Evolutionary conservation across 2,113 vertebrate genomes (phyloP).

Genomic region (Amphilophus citrinellus): DNA sequence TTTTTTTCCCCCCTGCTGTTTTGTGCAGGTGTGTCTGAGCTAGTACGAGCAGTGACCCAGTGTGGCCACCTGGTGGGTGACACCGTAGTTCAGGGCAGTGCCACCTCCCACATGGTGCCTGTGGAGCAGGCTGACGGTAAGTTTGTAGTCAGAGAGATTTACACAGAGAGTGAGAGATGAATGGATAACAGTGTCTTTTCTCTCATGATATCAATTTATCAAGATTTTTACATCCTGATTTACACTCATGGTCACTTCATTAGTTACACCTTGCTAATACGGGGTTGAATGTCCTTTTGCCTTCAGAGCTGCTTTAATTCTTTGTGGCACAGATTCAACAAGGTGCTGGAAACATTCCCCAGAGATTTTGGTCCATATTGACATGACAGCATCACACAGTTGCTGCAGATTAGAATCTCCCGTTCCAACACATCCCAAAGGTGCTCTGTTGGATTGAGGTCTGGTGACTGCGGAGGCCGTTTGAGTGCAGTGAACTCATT

Average conservation of each 20-base stretch:
- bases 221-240: background rate
- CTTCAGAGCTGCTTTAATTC: background rate
- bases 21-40: constrained; percentile 80
- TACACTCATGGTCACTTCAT: background rate
- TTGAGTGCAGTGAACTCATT: background rate
- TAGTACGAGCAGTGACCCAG: constrained; percentile 87
- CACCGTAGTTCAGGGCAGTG: constrained; percentile 89
- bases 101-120: constrained; percentile 89
- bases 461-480: background rate
- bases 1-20: background rate
- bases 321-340: background rate
- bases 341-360: background rate
- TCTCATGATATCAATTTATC: constrained; percentile 21
- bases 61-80: constrained; percentile 91
- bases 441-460: background rate
- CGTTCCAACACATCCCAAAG: background rate
- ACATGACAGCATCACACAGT: background rate
- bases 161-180: background rate
- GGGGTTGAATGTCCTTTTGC: background rate
- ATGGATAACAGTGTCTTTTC: background rate
- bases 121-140: constrained; percentile 92
- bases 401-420: background rate
- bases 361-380: background rate
- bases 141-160: constrained; percentile 27
- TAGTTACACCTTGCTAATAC: background rate